Base-by-base conservation (phyloP, 2,797 vertebrate genomes). In the Borostomias antarcticus region DNA sequence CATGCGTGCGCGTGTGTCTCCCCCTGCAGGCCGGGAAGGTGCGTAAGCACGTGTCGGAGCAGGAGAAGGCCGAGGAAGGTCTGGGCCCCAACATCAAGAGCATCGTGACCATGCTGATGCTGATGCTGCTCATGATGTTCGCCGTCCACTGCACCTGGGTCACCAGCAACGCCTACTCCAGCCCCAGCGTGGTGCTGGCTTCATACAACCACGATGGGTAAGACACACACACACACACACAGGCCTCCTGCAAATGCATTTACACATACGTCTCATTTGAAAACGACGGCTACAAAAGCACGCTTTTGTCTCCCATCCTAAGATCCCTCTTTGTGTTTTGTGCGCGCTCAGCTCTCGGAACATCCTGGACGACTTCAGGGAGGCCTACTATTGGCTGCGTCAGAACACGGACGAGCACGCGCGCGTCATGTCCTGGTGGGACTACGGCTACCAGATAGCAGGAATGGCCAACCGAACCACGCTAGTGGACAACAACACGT, bases 61-160 rank as follows among this genome's bases (percentile, higher is more conserved):
- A 99, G 85, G 97, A 99, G 85, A 97, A 96, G 68, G 92, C 94
- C 0, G 98, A 99, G 84, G 98, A 98, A 79, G 97, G 98, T 8
- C 73, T 99, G 69, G 97, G 97, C 7, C 96, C 98, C 0, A 99
- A 99, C 82, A 95, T 99, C 77, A 99, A 98, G 84, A 98, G 96
- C 78, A 97, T 98, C 3, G 98, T 99, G 26, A 98, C 97, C 59
- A 99, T 99, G 98, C 81, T 98, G 68, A 98, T 98, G 96, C 79
- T 99, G 59, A 99, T 99, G 98, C 81, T 99, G 53, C 83, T 99
- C 64, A 99, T 99, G 98, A 99, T 99, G 98, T 99, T 99, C 54
- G 97, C 97, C 1, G 97, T 99, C 23, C 98, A 98, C 86, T 99
- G 98, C 85, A 99, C 97, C 3, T 99, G 98, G 98, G 97, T 99